These are phyloP conservation scores for Gracilinanus agilis DNA, from an alignment of 2,113 vertebrate genomes.

Conservation along the genomic window DNA sequence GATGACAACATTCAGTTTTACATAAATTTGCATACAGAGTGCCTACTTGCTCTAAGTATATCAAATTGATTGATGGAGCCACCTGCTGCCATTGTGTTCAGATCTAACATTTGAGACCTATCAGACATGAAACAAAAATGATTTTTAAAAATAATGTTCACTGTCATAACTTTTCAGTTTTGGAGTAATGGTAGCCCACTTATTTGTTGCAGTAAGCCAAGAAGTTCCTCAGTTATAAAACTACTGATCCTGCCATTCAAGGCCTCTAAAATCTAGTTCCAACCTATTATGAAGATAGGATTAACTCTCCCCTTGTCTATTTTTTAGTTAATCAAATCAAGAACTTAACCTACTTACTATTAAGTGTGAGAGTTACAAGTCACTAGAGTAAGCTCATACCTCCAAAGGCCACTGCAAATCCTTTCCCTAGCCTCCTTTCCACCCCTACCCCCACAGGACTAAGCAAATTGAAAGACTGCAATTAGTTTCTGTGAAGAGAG, in stretches of 20 bases:
- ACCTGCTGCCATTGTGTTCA: neutral
- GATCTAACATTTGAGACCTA: neutral
- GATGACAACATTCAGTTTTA: neutral
- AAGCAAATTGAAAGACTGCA: no score
- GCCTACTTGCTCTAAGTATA: neutral
- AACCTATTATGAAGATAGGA: neutral
- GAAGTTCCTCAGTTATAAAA: neutral
- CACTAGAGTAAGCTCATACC: no score
- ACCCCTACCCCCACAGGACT: no score
- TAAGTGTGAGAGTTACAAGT: no score
- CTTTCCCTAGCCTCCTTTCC: no score
- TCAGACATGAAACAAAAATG: neutral
- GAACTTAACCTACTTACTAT: no score
- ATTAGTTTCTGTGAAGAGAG: no score
- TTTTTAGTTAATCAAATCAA: no score
- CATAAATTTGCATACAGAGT: neutral
- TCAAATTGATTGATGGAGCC: neutral
- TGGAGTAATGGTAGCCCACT: neutral
- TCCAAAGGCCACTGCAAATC: no score
- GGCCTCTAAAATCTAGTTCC: neutral
- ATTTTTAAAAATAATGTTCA: neutral
- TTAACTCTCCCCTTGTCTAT: no score
- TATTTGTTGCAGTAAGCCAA: neutral
- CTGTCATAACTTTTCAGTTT: neutral
- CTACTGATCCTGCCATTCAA: neutral